Evolutionary conservation across 2,888 invertebrate genomes (phyloP).

Genomic region (Creontiades dilutus): DNA sequence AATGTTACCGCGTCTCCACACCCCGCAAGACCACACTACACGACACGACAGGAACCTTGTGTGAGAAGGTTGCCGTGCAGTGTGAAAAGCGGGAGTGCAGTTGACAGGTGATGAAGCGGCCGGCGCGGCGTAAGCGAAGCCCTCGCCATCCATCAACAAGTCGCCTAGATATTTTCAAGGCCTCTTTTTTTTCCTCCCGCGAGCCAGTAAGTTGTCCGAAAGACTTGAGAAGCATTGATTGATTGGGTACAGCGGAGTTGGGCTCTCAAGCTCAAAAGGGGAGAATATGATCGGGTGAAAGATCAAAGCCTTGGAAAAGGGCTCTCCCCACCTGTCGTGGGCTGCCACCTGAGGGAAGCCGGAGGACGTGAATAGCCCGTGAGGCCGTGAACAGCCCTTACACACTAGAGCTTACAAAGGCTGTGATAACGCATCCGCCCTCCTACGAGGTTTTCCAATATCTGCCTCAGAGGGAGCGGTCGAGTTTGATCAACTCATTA

Average conservation of each 20-base stretch:
- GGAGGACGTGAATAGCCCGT: not conserved
- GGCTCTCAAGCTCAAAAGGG: not conserved
- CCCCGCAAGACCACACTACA: not conserved
- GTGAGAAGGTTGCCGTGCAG: not conserved
- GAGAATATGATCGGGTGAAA: conserved; percentile 25
- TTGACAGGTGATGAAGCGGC: conserved; percentile 13
- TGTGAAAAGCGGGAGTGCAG: not conserved
- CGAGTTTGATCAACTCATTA: not conserved
- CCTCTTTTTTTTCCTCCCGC: not conserved
- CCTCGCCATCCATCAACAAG: conserved; percentile 6
- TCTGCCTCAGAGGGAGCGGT: not conserved
- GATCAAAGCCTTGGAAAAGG: conserved; percentile 10
- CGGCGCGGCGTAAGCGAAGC: not conserved
- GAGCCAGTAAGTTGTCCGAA: conserved; percentile 1
- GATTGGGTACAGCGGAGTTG: not conserved
- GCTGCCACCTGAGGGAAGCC: conserved; percentile 6
- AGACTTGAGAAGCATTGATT: not conserved
- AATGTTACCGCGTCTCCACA: not conserved
- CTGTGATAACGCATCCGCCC: not conserved
- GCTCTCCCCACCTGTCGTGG: conserved; percentile 5
- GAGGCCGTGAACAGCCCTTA: not conserved
- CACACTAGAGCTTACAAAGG: not conserved
- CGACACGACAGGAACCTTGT: not conserved
- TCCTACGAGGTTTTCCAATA: not conserved
- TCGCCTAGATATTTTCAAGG: conserved; percentile 5